Evolutionary conservation across 2,888 invertebrate genomes (phyloP), one percentile per base, ranked within the genome.

Genomic region (Amblyteles armatorius): DNA sequence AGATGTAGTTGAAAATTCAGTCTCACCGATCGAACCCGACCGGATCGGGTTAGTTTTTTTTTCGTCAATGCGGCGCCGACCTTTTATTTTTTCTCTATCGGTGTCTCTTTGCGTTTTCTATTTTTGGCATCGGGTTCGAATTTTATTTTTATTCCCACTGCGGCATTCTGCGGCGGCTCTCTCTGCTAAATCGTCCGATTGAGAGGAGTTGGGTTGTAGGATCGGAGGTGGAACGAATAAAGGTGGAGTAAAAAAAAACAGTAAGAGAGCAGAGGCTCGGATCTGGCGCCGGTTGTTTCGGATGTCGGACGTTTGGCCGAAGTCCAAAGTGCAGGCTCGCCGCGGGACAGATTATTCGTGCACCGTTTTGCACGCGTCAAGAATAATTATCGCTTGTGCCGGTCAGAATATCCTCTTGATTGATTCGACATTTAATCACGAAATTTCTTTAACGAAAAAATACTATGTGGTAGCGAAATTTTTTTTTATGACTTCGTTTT

Each of bases 231-330:
- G 50, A 76, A 65, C 44, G 33, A 40, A 57, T 67, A 74, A 36
- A 36, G 40, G 26, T 3, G 33, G 16, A 55, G 22, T 11, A 19
- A 40, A 74, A 40, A 69, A n/a, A 33, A 36, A 81, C 26, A 26
- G 16, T 29, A n/a, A 40, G 55, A 79, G 5, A 40, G 2, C 40
- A 13, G 55, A 65, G 65, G 55, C 44, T 84, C 74, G 55, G 55
- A 79, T 79, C 82, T 82, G 84, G 82, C 79, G 79, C 82, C 79
- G 60, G 68, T 55, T 57, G 48, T 60, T 50, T 77, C 72, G 71
- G 36, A 60, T 78, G 65, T 82, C 80, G 73, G 48, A 69, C 63
- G 72, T 85, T 85, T 85, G 84, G 82, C 68, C 6, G 13, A 60
- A n/a, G 36, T 74, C 84, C 84, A 82, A 76, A 40, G 36, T 71